These are phyloP conservation scores for Aleadryas rufinucha DNA, from an alignment of 2,113 vertebrate species.

Conservation along the genomic window DNA sequence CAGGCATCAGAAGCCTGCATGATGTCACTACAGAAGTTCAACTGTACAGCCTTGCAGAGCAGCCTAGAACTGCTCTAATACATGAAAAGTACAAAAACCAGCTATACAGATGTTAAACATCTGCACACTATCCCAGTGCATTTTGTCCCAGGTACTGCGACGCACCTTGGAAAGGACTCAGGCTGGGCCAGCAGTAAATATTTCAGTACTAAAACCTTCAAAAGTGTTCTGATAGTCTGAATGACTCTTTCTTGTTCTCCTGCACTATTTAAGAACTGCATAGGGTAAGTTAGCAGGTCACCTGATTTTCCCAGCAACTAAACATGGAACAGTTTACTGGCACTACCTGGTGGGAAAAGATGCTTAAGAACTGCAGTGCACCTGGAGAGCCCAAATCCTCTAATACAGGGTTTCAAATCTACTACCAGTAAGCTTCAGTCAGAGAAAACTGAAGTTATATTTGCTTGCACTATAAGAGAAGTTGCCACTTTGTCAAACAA, in stretches of 20 bases:
- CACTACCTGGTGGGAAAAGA: background rate
- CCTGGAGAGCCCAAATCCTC: background rate
- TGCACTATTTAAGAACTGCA: background rate
- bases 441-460: background rate
- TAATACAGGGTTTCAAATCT: background rate
- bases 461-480: constrained; percentile 1
- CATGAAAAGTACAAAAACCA: background rate
- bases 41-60: background rate
- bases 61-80: background rate
- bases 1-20: background rate
- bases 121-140: background rate
- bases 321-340: background rate
- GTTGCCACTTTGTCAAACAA: constrained; percentile 42
- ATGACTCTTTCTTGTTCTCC: background rate
- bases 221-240: background rate
- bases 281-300: background rate
- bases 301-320: background rate
- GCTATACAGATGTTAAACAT: background rate
- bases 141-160: background rate
- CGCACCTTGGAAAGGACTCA: background rate
- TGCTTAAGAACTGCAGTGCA: background rate
- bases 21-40: background rate
- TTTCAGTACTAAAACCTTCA: background rate
- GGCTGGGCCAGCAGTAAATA: background rate
- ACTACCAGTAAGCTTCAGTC: background rate